Base-by-base conservation (phyloP, 2,888 invertebrate species). In the Hirtodrosophila trivittata region DNA sequence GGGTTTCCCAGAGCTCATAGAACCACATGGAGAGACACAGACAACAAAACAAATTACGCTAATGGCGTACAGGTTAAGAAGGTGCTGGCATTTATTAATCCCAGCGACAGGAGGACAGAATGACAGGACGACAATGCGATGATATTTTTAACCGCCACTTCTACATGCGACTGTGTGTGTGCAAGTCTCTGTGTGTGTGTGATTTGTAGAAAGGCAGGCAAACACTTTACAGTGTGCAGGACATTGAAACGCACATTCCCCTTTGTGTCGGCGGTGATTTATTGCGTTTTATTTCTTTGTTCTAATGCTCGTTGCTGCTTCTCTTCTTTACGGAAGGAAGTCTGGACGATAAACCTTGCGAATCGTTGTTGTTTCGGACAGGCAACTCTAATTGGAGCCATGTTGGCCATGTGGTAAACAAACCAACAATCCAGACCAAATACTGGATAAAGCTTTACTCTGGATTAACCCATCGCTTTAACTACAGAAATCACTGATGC, bases 11-110 rank as follows among this genome's bases (percentile, higher is more conserved):
- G 10, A 9, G 32, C 32, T 21, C 32, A 10, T 14, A 26, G 39
- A 50, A 26, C 26, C 7, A 18, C 12, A 1, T n/a, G n/a, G n/a
- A n/a, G 30, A 42, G 47, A 46, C 37, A 25, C 9, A 41, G 56
- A 65, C 75, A n/a, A 75, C 62, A 76, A 81, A 83, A 68, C 75
- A 74, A 86, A 85, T 82, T 84, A 81, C 70, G 69, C 69, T 85
- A 86, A 84, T 86, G 82, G 85, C 51, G 43, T 33, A 60, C 59
- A 84, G 86, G 85, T 71, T 75, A 77, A 77, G 62, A 81, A 84
- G 77, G 76, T 76, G 74, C 55, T 43, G 66, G 64, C 70, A 45
- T 63, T 64, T 43, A 54, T 77, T 77, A 73, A 78, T 70, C 70
- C 69, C 69, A 43, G 50, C 58, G 35, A 69, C 49, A 52, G 62